Percentiles rank a stretch among this genome's conserved stretches.
Conservation (phyloP, 2,888 invertebrate genomes). For the Melipona beecheii region DNA sequence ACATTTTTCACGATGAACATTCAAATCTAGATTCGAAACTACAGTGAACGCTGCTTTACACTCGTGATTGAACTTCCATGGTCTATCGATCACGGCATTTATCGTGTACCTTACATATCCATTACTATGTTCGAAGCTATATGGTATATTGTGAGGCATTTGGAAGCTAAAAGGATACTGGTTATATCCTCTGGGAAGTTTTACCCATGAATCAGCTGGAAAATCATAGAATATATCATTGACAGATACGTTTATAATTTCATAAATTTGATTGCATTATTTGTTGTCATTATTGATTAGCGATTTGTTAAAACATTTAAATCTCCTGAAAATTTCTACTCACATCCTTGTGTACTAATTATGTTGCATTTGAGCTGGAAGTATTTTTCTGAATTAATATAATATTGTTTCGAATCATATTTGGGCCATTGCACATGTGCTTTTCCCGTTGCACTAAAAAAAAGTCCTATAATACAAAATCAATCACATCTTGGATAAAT, state of each 20-base stretch:
- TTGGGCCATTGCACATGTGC: constrained; percentile 46
- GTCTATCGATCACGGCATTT: constrained; percentile 90
- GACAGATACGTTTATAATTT: neutral
- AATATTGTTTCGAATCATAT: neutral
- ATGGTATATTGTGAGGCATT: constrained; percentile 90
- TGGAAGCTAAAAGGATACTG: constrained; percentile 91
- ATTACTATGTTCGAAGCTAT: constrained; percentile 88
- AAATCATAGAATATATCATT: neutral
- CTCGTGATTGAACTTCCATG: constrained; percentile 93
- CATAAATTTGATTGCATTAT: neutral
- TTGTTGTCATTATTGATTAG: neutral
- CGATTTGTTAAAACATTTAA: neutral
- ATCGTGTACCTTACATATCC: constrained; percentile 92
- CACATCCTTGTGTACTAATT: constrained; percentile 18
- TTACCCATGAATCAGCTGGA: constrained; percentile 5
- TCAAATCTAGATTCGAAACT: constrained; percentile 46
- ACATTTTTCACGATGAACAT: constrained; percentile 35
- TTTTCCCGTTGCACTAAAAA: constrained; percentile 36
- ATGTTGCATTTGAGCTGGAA: constrained; percentile 32
- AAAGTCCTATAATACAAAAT: constrained; percentile 34
- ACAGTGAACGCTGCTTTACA: constrained; percentile 86
- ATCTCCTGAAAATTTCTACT: neutral
- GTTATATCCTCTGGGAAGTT: constrained; percentile 88
- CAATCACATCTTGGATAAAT: neutral
- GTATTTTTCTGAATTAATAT: constrained; percentile 33